Evolutionary conservation across 2,113 vertebrate species (phyloP), one percentile per base, ranked within the genome.

Genomic region (Lepus europaeus): DNA sequence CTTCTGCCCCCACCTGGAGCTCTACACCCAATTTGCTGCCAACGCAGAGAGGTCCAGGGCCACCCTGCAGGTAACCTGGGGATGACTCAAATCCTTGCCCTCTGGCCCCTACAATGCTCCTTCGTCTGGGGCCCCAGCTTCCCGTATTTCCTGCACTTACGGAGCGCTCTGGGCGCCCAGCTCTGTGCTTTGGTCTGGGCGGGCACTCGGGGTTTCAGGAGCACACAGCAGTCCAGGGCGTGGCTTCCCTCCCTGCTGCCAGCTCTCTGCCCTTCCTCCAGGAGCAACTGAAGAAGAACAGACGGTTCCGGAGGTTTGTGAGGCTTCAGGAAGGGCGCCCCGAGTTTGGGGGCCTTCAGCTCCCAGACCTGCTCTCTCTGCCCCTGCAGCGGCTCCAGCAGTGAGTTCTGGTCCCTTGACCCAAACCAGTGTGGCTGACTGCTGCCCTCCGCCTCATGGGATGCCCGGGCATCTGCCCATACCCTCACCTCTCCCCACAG

Each of bases 271-370:
- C 61, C 0, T 36, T 89, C 33, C 49, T 68, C 72, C 91, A 99
- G 99, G 97, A 98, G 61, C 99, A 99, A 86, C 1, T 99, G 45
- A 99, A 98, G 97, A 99, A 99, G 97, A 99, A 98, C 90, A 99
- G 99, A 94, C 97, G 98, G 22, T 99, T 99, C 97, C 97, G 98
- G 63, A 98, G 98, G 0, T 99, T 99, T 86, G 99, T 99, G 97
- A 98, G 97, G 79, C 99, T 99, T 9, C 99, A 99, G 97, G 99
- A 99, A 90, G 96, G 98, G 20, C 98, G 99, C 74, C 98, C 99
- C 4, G 99, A 99, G 94, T 99, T 99, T 97, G 97, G 94, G 72
- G 98, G 98, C 45, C 97, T 93, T 25, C 97, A 87, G 53, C 98
- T 99, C 9, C 99, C 99, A 95, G 99, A 99, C 20, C 87, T 99